These are phyloP conservation scores for Galagoides demidoff DNA, from an alignment of 2,797 vertebrate genomes.

Conservation along the genomic window DNA sequence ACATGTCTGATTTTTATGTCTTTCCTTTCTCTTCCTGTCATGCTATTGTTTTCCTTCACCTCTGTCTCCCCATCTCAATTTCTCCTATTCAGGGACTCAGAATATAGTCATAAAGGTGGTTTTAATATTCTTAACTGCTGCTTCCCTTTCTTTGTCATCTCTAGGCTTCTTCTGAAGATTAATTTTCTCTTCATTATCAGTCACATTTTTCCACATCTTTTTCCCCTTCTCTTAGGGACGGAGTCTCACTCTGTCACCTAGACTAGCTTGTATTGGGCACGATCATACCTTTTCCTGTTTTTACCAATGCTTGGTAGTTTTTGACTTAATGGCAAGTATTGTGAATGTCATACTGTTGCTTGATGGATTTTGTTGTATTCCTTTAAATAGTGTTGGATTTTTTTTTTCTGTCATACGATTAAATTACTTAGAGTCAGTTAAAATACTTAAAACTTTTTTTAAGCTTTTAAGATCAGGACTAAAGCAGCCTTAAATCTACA, in stretches of 20 bases:
- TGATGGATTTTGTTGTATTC: slow-evolving; percentile 36
- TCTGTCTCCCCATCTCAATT: neutral
- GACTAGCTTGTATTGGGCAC: no score
- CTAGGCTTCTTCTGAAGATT: neutral
- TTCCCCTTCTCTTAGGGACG: no score
- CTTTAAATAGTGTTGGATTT: neutral
- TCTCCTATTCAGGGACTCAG: neutral
- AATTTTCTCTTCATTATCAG: neutral
- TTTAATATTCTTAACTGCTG: neutral
- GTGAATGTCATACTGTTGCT: neutral
- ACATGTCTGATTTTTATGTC: neutral
- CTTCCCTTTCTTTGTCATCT: neutral
- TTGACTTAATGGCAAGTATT: neutral
- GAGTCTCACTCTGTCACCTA: no score
- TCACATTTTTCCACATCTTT: neutral
- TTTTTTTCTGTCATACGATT: neutral
- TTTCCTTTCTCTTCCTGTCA: neutral
- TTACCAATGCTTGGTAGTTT: neutral
- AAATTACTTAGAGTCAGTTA: neutral
- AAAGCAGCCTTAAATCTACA: neutral
- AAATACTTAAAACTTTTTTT: neutral
- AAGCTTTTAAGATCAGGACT: neutral
- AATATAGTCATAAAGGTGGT: neutral
- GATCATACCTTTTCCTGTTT: neutral
- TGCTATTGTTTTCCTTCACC: neutral